Evolutionary conservation across 1,140 invertebrate species (phyloP).

Genomic region (Teleogryllus occipitalis): DNA sequence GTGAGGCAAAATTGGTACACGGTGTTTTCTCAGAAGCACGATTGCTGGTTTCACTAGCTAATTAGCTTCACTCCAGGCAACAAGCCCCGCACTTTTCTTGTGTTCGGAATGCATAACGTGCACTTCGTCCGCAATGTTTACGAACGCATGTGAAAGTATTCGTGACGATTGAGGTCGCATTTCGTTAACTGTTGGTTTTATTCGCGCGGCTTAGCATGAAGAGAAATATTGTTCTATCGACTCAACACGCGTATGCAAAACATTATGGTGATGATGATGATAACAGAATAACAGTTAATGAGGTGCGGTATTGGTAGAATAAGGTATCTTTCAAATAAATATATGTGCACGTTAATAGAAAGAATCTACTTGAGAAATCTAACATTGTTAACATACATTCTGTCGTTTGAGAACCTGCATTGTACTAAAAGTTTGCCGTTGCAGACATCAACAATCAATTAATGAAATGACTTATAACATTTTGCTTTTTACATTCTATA

Average conservation of each 20-base stretch:
- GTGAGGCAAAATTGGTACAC: too few relatives aligned
- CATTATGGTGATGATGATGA: too few relatives aligned
- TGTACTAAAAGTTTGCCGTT: background rate
- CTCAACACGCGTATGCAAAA: too few relatives aligned
- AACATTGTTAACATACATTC: background rate
- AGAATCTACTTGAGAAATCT: background rate
- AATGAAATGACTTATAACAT: too few relatives aligned
- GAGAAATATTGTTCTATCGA: too few relatives aligned
- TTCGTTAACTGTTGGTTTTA: background rate
- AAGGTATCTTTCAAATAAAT: background rate
- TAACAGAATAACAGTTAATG: too few relatives aligned
- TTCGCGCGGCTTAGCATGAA: too few relatives aligned
- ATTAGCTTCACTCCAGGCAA: background rate
- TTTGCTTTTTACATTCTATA: too few relatives aligned
- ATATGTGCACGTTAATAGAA: background rate
- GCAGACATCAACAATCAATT: background rate
- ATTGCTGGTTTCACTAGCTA: background rate
- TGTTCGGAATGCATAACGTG: background rate
- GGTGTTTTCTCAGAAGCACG: too few relatives aligned
- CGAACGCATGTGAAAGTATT: constrained; percentile 15
- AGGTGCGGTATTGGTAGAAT: too few relatives aligned
- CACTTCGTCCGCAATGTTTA: background rate
- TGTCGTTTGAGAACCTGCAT: background rate
- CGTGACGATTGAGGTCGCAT: background rate
- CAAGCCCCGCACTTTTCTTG: background rate